Evolutionary conservation across 92 coral and sea anemone genomes (phyloP), one percentile per base, ranked within the genome.

Genomic region (Paramuricea clavata): DNA sequence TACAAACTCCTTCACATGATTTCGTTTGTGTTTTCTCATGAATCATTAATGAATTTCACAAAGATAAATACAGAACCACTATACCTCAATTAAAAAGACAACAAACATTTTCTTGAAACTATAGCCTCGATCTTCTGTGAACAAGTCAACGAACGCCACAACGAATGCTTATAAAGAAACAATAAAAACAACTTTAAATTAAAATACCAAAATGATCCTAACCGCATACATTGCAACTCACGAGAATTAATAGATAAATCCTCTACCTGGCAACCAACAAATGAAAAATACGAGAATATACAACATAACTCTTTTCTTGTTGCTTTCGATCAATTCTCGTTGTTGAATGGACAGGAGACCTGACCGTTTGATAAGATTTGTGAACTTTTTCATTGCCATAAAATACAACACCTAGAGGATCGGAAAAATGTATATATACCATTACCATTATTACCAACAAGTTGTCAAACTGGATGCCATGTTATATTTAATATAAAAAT

Each of bases 261-360:
- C n/a, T 16, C 5, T 79, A 97, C 99, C 99, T 81, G 99, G 97
- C 23, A 90, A 76, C 99, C 99, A 97, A 61, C 99, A 97, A 11
- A 93, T 35, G 15, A 97, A 68, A 65, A 97, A 97, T 49, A 97
- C 94, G 35, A 88, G 17, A 60, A 97, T 79, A 64, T 91, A 94
- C 12, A 94, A 70, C 73, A 88, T 81, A 21, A 97, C 90, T 78
- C 96, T 86, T 57, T 86, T 87, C 13, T 94, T 92, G 75, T 91
- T 91, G 57, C 87, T 87, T 25, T 90, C 94, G 31, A 97, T 91
- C 54, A 94, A 81, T 81, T 86, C 86, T 35, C 99, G 95, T 83
- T 97, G 94, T 25, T 61, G 92, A 74, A 94, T 93, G 21, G 99
- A 94, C 67, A 93, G 85, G 42, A 91, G 88, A 2, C 99, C 99